Percentiles rank a stretch among this genome's conserved stretches.
These are phyloP conservation scores for Pangasius djambal DNA, from an alignment of 2,797 vertebrate genomes.

Conservation along the genomic window DNA sequence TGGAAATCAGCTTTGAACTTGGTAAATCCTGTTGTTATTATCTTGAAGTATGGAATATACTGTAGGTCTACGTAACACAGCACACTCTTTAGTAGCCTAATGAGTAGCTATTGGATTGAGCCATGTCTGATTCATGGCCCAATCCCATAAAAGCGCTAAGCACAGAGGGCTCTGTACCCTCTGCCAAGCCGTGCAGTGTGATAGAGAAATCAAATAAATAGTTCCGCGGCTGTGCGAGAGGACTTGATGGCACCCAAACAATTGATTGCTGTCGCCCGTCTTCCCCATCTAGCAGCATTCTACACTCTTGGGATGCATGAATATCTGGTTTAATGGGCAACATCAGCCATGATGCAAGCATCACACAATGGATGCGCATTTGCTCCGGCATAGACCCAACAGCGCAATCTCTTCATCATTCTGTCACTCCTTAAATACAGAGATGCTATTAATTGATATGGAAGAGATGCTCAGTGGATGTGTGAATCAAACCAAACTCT, in stretches of 20 bases:
- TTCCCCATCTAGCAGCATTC: slow-evolving; percentile 49
- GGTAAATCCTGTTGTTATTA: not conserved
- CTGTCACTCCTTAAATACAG: slow-evolving; percentile 55
- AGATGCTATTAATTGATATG: slow-evolving; percentile 49
- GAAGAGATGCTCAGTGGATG: slow-evolving; percentile 14
- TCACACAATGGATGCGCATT: slow-evolving; percentile 31
- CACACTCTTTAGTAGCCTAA: slow-evolving; percentile 36
- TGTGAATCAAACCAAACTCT: slow-evolving; percentile 4
- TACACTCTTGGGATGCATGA: slow-evolving; percentile 47
- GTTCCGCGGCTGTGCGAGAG: slow-evolving; percentile 34
- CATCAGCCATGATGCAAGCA: slow-evolving; percentile 54
- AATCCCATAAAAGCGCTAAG: slow-evolving; percentile 54
- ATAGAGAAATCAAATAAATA: slow-evolving; percentile 52
- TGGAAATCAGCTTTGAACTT: not conserved
- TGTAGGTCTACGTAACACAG: slow-evolving; percentile 10
- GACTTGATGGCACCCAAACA: slow-evolving; percentile 55
- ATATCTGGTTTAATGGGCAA: slow-evolving; percentile 56
- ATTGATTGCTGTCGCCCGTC: slow-evolving; percentile 52
- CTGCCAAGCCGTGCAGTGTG: slow-evolving; percentile 23
- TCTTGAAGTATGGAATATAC: slow-evolving; percentile 6
- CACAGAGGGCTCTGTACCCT: slow-evolving; percentile 33
- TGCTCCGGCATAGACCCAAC: slow-evolving; percentile 30
- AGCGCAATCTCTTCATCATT: slow-evolving; percentile 54
- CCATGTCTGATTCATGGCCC: slow-evolving; percentile 24
- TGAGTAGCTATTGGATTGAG: slow-evolving; percentile 33